Conservation (phyloP, 2,797 vertebrate genomes). For the Myotis vivesi region DNA sequence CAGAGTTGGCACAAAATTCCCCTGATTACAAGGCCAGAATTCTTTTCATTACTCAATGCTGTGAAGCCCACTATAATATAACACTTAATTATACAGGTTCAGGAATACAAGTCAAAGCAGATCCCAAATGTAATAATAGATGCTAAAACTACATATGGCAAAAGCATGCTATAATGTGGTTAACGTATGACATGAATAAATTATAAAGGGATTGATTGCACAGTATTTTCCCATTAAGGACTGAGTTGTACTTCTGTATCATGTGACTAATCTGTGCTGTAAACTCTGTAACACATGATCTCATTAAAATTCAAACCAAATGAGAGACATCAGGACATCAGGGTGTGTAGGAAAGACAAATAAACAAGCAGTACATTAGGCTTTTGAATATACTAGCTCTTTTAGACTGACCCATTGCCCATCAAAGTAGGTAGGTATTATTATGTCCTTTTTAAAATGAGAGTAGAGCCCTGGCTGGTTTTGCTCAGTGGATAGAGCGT, state of each 20-base stretch:
- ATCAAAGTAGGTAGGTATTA: not conserved
- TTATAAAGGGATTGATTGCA: slow-evolving; percentile 63
- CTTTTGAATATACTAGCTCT: not conserved
- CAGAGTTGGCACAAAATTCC: slow-evolving; percentile 57
- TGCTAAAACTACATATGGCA: slow-evolving; percentile 64
- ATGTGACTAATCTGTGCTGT: not conserved
- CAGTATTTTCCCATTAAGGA: slow-evolving; percentile 54
- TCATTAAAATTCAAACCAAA: slow-evolving; percentile 46
- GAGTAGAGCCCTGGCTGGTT: too few species aligned
- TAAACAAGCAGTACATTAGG: not conserved
- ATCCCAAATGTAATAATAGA: slow-evolving; percentile 74
- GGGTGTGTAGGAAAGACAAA: not conserved
- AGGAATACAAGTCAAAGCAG: slow-evolving; percentile 74
- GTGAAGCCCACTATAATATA: slow-evolving; percentile 79
- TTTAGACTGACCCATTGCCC: not conserved
- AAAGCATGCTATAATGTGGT: slow-evolving; percentile 68
- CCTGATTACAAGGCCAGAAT: slow-evolving; percentile 74
- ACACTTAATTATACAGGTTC: slow-evolving; percentile 77
- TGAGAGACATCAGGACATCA: not conserved
- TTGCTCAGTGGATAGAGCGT: too few species aligned
- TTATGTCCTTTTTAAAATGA: not conserved
- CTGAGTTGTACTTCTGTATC: not conserved
- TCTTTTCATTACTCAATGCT: slow-evolving; percentile 73
- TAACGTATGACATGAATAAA: slow-evolving; percentile 62
- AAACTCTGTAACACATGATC: slow-evolving; percentile 10